phyloP scores from a whole-genome alignment of 92 coral and sea anemone species.

The Hydrozoanthus gracilis region DNA sequence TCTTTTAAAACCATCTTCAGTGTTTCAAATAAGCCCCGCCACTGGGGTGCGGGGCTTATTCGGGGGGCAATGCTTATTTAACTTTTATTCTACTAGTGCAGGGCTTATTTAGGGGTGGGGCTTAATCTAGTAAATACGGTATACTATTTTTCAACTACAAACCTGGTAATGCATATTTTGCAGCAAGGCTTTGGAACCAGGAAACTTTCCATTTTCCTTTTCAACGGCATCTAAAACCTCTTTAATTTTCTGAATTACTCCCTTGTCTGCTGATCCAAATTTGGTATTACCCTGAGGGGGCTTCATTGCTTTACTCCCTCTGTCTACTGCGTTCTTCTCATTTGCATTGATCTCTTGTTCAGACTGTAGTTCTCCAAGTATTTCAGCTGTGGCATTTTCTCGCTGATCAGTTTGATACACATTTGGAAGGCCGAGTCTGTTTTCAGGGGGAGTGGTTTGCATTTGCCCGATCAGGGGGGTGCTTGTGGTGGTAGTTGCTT shows the following conservation, averaged over 20 bases:
- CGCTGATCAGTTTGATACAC: slow-evolving; percentile 66
- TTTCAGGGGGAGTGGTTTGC: slow-evolving; percentile 83
- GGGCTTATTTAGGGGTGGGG: no score
- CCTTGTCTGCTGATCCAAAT: slow-evolving; percentile 77
- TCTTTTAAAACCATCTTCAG: no score
- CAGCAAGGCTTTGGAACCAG: slow-evolving; percentile 48
- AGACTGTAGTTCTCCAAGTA: slow-evolving; percentile 76
- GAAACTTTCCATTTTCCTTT: slow-evolving; percentile 69
- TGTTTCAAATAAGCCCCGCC: no score
- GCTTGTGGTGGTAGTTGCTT: slow-evolving; percentile 90
- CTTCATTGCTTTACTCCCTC: slow-evolving; percentile 38
- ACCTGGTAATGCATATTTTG: slow-evolving; percentile 26
- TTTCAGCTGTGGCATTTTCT: slow-evolving; percentile 69
- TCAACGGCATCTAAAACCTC: slow-evolving; percentile 86
- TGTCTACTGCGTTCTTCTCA: slow-evolving; percentile 61
- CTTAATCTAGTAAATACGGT: no score
- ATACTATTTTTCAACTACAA: no score
- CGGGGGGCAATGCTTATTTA: no score
- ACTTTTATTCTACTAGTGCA: no score
- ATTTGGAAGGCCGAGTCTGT: slow-evolving; percentile 69
- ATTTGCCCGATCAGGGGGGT: slow-evolving; percentile 84
- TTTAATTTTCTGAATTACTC: slow-evolving; percentile 80
- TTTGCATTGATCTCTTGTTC: slow-evolving; percentile 69
- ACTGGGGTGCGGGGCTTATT: no score
- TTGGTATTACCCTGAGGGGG: slow-evolving; percentile 39